Percentiles rank a stretch among this genome's conserved stretches.
Conservation (phyloP, 2,888 invertebrate genomes). For the Glomeris marginata region DNA sequence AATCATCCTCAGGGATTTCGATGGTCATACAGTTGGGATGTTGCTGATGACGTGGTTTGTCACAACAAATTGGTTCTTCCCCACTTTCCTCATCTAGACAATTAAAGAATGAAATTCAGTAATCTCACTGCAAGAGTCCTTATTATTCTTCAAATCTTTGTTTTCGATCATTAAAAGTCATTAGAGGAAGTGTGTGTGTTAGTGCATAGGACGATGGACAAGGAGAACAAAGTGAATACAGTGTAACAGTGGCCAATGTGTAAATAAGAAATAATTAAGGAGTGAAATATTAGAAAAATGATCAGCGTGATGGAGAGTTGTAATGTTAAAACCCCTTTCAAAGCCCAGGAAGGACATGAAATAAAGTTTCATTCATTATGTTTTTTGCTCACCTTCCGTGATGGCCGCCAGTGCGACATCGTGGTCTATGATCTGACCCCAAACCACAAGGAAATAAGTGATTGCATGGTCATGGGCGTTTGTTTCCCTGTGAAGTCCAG, state of each 20-base stretch:
- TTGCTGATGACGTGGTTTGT: slow-evolving; percentile 60
- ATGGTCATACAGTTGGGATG: slow-evolving; percentile 70
- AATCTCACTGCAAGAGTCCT: no score
- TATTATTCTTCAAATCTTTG: background rate
- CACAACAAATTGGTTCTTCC: slow-evolving; percentile 45
- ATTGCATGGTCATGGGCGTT: slow-evolving; percentile 25
- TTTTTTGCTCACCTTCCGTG: slow-evolving; percentile 29
- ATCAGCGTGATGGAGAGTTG: no score
- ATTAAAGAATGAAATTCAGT: no score
- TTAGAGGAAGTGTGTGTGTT: no score
- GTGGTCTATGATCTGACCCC: slow-evolving; percentile 37
- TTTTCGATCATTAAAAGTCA: background rate
- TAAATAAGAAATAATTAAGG: background rate
- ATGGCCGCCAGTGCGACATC: slow-evolving; percentile 34
- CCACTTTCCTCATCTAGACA: slow-evolving; percentile 19
- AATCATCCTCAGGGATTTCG: slow-evolving; percentile 50
- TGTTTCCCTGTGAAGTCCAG: slow-evolving; percentile 15
- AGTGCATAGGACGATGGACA: no score
- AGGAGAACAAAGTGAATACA: no score
- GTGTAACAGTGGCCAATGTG: background rate
- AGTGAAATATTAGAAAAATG: background rate
- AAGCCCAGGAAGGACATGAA: no score
- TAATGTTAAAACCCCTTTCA: no score
- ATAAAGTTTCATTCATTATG: no score
- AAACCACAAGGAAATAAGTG: slow-evolving; percentile 20